Percentiles rank a stretch among this genome's conserved stretches.
Conservation (phyloP, 2,113 vertebrate genomes). For the Garra rufa region DNA sequence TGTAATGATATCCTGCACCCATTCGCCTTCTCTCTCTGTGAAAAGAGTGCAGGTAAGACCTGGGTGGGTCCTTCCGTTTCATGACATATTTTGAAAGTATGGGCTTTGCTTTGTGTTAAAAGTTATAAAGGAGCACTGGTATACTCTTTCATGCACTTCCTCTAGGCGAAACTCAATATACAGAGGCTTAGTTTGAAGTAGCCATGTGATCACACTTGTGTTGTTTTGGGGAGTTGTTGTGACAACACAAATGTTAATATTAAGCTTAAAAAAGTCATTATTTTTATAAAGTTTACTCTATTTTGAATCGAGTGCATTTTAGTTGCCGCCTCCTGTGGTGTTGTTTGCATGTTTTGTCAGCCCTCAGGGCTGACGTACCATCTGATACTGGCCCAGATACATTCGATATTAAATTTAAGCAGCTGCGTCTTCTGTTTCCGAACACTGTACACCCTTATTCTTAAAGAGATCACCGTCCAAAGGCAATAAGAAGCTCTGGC, state of each 20-base stretch:
- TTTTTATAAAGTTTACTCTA: not conserved
- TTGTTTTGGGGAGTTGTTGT: constrained; percentile 43
- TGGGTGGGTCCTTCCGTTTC: constrained; percentile 79
- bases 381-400: constrained; percentile 52
- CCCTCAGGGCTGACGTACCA: constrained; percentile 7
- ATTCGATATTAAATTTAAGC: constrained; percentile 48
- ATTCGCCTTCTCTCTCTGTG: constrained; percentile 62
- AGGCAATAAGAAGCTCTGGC: constrained; percentile 38
- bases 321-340: too few relatives aligned
- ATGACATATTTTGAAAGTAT: constrained; percentile 75
- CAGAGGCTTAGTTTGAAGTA: constrained; percentile 58
- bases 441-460: constrained; percentile 48
- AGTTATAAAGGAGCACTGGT: constrained; percentile 69
- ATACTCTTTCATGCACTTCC: constrained; percentile 73
- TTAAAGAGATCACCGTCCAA: constrained; percentile 36
- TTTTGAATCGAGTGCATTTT: constrained; percentile 12
- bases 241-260: constrained; percentile 49
- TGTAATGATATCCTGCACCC: constrained; percentile 77
- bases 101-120: constrained; percentile 75
- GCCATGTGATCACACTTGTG: constrained; percentile 47
- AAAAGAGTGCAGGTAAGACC: constrained; percentile 74
- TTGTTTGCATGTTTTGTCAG: constrained; percentile 34
- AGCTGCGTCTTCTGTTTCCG: constrained; percentile 40
- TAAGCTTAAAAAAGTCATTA: not conserved
- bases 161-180: constrained; percentile 67